Percentiles rank a stretch among this genome's conserved stretches.
phyloP scores from a whole-genome alignment of 2,113 vertebrate genomes.

The Bucco capensis region DNA sequence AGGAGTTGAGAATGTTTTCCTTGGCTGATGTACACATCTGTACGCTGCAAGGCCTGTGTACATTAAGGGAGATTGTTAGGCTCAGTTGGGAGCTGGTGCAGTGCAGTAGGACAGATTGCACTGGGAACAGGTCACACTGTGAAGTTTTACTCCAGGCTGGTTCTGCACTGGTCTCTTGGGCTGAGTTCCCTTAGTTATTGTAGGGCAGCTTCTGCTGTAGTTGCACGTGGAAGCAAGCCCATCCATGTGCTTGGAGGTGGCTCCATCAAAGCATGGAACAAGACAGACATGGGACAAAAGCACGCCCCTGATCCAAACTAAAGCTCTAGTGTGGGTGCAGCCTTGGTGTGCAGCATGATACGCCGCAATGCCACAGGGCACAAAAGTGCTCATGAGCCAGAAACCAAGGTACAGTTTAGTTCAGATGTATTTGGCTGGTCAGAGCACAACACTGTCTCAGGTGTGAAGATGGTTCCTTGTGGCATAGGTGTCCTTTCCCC shows the following conservation, averaged over 20 bases:
- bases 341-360: accelerated
- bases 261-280: neutral
- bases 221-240: neutral
- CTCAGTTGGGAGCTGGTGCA: neutral
- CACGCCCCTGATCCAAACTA: neutral
- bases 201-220: neutral
- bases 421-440: neutral
- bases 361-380: neutral
- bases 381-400: neutral
- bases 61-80: neutral
- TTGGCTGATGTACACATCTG: neutral
- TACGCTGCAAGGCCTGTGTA: neutral
- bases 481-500: neutral
- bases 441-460: neutral
- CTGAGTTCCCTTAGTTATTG: neutral
- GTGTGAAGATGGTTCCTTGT: neutral
- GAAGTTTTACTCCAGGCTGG: neutral
- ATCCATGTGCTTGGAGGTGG: accelerated
- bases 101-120: neutral
- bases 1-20: neutral
- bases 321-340: neutral
- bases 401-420: neutral
- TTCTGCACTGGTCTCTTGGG: neutral
- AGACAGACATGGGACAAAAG: neutral
- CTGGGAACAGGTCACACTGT: neutral